These are phyloP conservation scores for Yponomeuta plumbellus DNA, from an alignment of 2,888 invertebrate species.

Conservation along the genomic window DNA sequence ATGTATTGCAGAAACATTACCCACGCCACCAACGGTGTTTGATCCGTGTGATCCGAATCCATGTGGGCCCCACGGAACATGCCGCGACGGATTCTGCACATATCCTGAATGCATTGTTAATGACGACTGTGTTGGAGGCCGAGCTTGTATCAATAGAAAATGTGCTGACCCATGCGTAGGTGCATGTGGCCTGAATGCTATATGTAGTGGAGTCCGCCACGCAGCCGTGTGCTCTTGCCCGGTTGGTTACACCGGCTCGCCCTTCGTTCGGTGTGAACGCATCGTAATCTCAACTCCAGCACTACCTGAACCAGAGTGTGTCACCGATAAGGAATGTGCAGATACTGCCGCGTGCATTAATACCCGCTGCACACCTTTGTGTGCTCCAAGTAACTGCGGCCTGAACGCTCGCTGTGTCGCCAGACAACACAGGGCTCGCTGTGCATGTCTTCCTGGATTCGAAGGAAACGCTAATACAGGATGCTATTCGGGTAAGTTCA, in stretches of 20 bases:
- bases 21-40: slow-evolving; percentile 29
- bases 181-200: slow-evolving; percentile 89
- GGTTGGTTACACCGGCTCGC: slow-evolving; percentile 83
- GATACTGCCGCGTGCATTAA: slow-evolving; percentile 90
- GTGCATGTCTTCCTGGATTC: slow-evolving; percentile 87
- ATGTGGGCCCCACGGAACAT: slow-evolving; percentile 82
- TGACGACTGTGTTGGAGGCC: slow-evolving; percentile 88
- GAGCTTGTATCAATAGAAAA: slow-evolving; percentile 87
- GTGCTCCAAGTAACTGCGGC: slow-evolving; percentile 83
- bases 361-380: slow-evolving; percentile 84
- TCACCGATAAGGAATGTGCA: slow-evolving; percentile 85
- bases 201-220: slow-evolving; percentile 84
- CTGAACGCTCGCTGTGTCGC: slow-evolving; percentile 87
- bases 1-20: not conserved
- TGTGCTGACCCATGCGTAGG: slow-evolving; percentile 89
- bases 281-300: slow-evolving; percentile 42
- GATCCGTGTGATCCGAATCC: slow-evolving; percentile 84
- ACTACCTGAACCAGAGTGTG: slow-evolving; percentile 84
- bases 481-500: slow-evolving; percentile 81
- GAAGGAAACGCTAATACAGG: slow-evolving; percentile 89
- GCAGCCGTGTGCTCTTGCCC: slow-evolving; percentile 91
- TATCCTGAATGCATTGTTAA: slow-evolving; percentile 93
- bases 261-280: slow-evolving; percentile 83
- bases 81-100: slow-evolving; percentile 79
- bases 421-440: slow-evolving; percentile 86